Conservation (phyloP, 2,113 vertebrate genomes). For the Callaeas wilsoni region DNA sequence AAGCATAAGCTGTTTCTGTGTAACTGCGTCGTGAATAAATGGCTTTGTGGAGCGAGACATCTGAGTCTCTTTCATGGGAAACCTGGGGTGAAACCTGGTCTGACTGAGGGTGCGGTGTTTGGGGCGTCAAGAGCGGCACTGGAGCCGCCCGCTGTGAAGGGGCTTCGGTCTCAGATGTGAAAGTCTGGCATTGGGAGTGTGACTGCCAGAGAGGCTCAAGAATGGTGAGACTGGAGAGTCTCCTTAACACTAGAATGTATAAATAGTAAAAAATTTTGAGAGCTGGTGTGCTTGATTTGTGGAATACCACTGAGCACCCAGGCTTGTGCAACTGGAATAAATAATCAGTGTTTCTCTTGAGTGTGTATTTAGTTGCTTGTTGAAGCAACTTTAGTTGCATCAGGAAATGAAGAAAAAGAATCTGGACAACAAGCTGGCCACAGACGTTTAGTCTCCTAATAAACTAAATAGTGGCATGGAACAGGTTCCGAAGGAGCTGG, state of each 20-base stretch:
- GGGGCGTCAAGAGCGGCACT: neutral
- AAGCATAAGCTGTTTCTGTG: neutral
- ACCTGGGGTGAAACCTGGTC: neutral
- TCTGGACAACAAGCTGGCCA: neutral
- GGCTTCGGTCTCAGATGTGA: neutral
- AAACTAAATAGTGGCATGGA: neutral
- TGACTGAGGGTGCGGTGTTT: neutral
- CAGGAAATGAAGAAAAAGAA: accelerated
- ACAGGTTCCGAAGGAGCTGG: neutral
- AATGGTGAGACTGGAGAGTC: neutral
- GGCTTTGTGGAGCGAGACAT: neutral
- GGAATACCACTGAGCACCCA: neutral
- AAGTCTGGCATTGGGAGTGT: neutral
- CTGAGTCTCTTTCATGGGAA: neutral
- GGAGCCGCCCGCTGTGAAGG: accelerated
- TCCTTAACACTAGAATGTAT: neutral
- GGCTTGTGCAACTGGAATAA: neutral
- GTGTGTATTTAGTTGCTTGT: neutral
- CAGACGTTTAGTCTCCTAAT: neutral
- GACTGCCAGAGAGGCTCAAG: neutral
- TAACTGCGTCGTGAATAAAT: neutral
- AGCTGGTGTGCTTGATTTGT: neutral
- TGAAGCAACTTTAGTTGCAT: no score
- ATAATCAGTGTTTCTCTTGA: neutral
- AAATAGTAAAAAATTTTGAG: neutral